Evolutionary conservation across 2,888 invertebrate species (phyloP).

Genomic region (Drosophila gaucha): DNA sequence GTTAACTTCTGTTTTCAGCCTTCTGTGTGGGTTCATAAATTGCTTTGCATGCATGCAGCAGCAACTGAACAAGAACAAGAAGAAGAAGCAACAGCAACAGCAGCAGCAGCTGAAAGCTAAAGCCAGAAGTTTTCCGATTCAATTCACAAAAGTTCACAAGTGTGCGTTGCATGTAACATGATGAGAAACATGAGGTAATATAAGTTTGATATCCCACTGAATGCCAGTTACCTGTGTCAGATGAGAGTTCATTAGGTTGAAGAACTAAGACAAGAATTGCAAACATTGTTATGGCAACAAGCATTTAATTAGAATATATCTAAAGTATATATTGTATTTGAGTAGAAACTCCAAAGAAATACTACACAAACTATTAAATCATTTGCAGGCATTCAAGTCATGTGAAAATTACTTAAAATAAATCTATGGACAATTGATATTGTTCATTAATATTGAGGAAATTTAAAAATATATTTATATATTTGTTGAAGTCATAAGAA

Average conservation of each 20-base stretch:
- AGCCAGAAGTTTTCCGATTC: slow-evolving; percentile 44
- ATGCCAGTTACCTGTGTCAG: slow-evolving; percentile 27
- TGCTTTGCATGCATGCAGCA: slow-evolving; percentile 43
- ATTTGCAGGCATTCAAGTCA: background rate
- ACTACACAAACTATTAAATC: background rate
- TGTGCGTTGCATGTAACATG: slow-evolving; percentile 39
- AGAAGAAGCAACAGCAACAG: slow-evolving; percentile 1
- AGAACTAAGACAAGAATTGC: slow-evolving; percentile 1
- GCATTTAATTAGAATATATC: slow-evolving; percentile 5
- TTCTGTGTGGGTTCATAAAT: slow-evolving; percentile 56
- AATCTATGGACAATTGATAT: background rate
- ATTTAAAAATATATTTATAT: too few relatives aligned
- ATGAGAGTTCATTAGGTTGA: slow-evolving; percentile 9
- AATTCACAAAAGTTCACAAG: slow-evolving; percentile 33
- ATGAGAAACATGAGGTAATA: slow-evolving; percentile 42
- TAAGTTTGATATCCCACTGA: slow-evolving; percentile 39
- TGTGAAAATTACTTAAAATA: background rate
- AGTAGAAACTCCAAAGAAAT: background rate
- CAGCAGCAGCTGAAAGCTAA: slow-evolving; percentile 25
- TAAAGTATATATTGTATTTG: too few relatives aligned
- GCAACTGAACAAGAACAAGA: background rate
- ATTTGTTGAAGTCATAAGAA: too few relatives aligned
- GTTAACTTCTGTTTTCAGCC: slow-evolving; percentile 29
- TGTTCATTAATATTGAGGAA: background rate
- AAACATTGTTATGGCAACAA: background rate